Conservation (phyloP, 2,888 invertebrate genomes). For the Chelonus formosanus region DNA sequence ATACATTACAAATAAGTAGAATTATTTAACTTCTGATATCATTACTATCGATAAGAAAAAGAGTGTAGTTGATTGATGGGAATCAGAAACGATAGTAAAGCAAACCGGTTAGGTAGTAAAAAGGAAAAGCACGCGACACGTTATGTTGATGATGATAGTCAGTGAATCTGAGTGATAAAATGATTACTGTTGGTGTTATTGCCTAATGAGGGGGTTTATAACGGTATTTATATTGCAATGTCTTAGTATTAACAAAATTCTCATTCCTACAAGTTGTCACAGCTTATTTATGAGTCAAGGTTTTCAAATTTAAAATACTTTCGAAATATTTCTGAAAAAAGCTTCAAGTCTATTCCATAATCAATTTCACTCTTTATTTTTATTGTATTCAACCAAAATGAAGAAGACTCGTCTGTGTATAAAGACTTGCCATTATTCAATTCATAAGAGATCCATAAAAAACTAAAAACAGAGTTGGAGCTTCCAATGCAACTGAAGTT, state of each 20-base stretch:
- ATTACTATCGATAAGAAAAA: slow-evolving; percentile 7
- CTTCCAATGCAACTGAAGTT: too few species aligned
- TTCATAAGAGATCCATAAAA: too few species aligned
- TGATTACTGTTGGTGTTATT: slow-evolving; percentile 17
- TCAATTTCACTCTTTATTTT: too few species aligned
- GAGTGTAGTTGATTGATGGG: neutral
- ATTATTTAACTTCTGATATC: slow-evolving; percentile 4
- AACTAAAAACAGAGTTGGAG: too few species aligned
- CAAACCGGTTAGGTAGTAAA: slow-evolving; percentile 2
- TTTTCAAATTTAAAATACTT: too few species aligned
- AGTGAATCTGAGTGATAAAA: slow-evolving; percentile 7
- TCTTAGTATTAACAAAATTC: neutral
- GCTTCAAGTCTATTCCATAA: too few species aligned
- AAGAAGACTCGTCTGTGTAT: too few species aligned
- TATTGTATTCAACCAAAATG: too few species aligned
- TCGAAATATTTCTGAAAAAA: too few species aligned
- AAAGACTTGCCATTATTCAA: too few species aligned
- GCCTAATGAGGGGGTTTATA: slow-evolving; percentile 30
- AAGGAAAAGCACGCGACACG: neutral
- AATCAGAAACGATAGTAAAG: neutral
- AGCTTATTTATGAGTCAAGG: too few species aligned
- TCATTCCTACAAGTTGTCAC: too few species aligned
- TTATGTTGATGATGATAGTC: slow-evolving; percentile 1
- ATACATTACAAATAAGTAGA: neutral
- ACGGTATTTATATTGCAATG: slow-evolving; percentile 33